Evolutionary conservation across 2,797 vertebrate genomes (phyloP).

Genomic region (Neoniphon sammara): DNA sequence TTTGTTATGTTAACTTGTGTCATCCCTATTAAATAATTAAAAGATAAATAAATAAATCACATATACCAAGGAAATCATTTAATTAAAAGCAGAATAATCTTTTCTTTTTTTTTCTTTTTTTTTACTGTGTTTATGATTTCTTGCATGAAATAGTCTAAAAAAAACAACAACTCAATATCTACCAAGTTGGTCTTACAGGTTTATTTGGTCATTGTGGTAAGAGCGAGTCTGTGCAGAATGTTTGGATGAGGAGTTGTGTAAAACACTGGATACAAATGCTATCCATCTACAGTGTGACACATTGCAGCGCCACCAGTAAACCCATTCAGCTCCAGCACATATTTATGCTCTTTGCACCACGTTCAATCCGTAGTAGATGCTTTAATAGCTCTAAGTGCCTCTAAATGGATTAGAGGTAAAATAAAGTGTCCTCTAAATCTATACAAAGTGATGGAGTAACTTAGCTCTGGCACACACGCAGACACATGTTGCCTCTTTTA

Average conservation of each 20-base stretch:
- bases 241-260: background rate
- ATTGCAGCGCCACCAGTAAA: constrained; percentile 9
- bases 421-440: constrained; percentile 8
- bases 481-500: constrained; percentile 19
- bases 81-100: no score
- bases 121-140: no score
- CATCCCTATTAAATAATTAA: no score
- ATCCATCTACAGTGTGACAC: constrained; percentile 11
- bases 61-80: no score
- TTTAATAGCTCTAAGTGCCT: constrained; percentile 57
- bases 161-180: constrained; percentile 1
- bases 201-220: constrained; percentile 2
- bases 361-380: constrained; percentile 34
- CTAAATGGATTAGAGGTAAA: constrained; percentile 24
- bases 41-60: no score
- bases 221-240: background rate
- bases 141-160: constrained; percentile 21
- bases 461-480: constrained; percentile 31
- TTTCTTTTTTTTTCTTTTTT: no score
- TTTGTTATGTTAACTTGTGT: no score
- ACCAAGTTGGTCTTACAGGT: background rate
- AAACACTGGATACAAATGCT: background rate
- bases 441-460: constrained; percentile 44
- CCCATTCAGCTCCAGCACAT: constrained; percentile 22
- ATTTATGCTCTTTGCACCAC: constrained; percentile 25